Percentiles rank a stretch among this genome's conserved stretches.
Conservation (phyloP, 2,797 vertebrate species). For the Anabas testudineus region DNA sequence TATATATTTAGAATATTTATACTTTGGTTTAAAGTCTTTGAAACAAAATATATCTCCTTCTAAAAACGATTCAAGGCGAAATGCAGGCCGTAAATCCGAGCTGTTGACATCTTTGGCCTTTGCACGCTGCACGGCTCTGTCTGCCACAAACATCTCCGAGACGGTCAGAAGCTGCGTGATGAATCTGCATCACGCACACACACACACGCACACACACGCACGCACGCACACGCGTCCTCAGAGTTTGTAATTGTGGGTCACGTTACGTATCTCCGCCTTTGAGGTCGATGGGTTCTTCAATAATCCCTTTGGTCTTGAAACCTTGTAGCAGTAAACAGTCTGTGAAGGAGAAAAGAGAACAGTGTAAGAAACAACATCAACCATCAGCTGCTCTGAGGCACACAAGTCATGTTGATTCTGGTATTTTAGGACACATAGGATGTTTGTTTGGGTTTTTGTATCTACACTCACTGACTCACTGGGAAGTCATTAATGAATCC, state of each 20-base stretch:
- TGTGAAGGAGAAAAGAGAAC: constrained; percentile 43
- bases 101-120: constrained; percentile 17
- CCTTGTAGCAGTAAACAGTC: constrained; percentile 86
- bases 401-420: background rate
- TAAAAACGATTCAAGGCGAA: constrained; percentile 52
- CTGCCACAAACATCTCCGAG: constrained; percentile 47
- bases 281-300: constrained; percentile 84
- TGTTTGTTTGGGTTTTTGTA: background rate
- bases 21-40: constrained; percentile 78
- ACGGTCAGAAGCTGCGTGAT: constrained; percentile 43
- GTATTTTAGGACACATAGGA: background rate
- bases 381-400: background rate
- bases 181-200: constrained; percentile 36
- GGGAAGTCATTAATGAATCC: constrained; percentile 82
- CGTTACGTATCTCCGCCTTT: constrained; percentile 72
- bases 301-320: constrained; percentile 82
- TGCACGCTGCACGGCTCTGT: constrained; percentile 2
- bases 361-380: background rate
- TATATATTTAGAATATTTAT: constrained; percentile 71
- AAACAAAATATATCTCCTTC: constrained; percentile 72
- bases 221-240: constrained; percentile 11
- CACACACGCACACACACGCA: background rate
- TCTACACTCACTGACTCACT: constrained; percentile 34
- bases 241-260: constrained; percentile 63
- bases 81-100: constrained; percentile 62